Conservation (phyloP, 2,113 vertebrate genomes). For the Picathartes gymnocephalus region DNA sequence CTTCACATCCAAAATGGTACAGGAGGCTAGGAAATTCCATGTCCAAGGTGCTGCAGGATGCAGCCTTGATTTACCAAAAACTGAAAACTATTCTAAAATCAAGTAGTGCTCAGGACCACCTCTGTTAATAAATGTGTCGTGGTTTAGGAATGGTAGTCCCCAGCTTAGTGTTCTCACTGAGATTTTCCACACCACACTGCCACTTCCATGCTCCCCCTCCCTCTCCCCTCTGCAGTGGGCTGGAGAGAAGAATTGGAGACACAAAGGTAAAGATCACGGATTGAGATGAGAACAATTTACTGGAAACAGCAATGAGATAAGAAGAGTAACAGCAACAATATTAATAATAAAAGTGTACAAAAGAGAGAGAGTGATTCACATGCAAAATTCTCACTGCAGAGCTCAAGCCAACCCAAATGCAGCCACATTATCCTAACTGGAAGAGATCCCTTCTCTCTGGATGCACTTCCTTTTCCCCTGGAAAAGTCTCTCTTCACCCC, state of each 20-base stretch:
- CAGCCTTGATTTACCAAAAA: background rate
- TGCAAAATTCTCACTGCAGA: background rate
- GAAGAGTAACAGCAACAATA: background rate
- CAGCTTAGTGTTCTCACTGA: background rate
- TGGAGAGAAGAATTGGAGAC: background rate
- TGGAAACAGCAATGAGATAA: background rate
- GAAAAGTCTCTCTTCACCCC: background rate
- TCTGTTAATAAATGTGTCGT: background rate
- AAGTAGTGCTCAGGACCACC: background rate
- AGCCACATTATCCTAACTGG: background rate
- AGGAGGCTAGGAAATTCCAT: background rate
- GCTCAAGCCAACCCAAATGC: background rate
- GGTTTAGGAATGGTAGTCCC: background rate
- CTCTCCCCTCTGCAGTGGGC: background rate
- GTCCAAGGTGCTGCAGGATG: background rate
- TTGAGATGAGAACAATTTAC: background rate
- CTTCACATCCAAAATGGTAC: background rate
- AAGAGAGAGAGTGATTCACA: background rate
- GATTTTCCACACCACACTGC: background rate
- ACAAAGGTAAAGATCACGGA: rapidly evolving
- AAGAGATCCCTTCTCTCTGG: background rate
- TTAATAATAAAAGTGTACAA: background rate
- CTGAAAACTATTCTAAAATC: background rate
- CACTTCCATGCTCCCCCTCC: background rate
- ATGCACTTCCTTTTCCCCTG: background rate